Base-by-base conservation (phyloP, 2,888 invertebrate genomes). In the Eupithecia centaureata region DNA sequence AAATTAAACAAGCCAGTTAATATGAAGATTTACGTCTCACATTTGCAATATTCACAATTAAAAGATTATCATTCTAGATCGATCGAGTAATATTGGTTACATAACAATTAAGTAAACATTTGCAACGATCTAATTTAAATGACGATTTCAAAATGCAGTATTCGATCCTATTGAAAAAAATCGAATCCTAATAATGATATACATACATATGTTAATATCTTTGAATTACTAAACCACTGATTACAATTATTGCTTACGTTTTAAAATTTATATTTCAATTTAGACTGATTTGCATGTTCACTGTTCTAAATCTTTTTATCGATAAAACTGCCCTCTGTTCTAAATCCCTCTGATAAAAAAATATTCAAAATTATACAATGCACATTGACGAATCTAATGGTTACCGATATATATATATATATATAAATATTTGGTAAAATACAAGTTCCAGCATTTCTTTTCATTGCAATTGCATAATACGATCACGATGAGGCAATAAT, bases 401-500 rank as follows among this genome's bases (percentile, higher is more conserved):
- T 18, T 22, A 22, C 18, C 42, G 8, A 42, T 22, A 47, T 10
- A 47, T 12, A 47, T 47, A 22, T 22, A 47, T 30, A 5, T 30
- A 30, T 5, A 5, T 15, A 15, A n/a, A n/a, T 5, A 42, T 56
- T 30, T 28, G 30, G n/a, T 13, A 56, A 56, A 28, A 28, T 56
- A n/a, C 54, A 30, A 54, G 22, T 25, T 3, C 22, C 5, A 5
- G 27, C 54, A 2, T 56, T 30, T 56, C 30, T 28, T 28, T n/a
- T 28, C n/a, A 12, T 57, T 10, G 27, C 35, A 22, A 54, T 32
- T 25, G 5, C n/a, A 64, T 51, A 15, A 63, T 18, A 70, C 54
- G 54, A 67, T 60, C 56, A 64, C 27, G 38, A 59, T 76, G 68
- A 72, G 30, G 73, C 71, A 76, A 76, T 38, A 25, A 35, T 13